A percentile compares a stretch with the other conserved stretches of the same genome.
phyloP scores from a whole-genome alignment of 2,888 invertebrate species.

The Tipula confusa region DNA sequence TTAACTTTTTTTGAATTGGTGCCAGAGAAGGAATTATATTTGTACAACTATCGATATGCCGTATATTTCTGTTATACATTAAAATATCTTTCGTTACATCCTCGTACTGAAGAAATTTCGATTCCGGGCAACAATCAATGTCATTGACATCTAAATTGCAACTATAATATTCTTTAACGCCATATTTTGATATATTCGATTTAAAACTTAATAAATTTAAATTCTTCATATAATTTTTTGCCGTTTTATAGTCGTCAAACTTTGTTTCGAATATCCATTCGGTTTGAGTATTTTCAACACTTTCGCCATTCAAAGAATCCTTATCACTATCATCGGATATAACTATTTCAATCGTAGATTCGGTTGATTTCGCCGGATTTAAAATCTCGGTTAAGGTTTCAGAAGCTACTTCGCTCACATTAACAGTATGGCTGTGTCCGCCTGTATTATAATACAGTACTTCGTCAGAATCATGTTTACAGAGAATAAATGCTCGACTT shows the following conservation, averaged over 20 bases:
- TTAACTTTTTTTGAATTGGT: background rate
- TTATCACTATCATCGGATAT: background rate
- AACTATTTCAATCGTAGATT: background rate
- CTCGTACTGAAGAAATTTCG: too few species aligned
- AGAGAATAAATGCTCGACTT: background rate
- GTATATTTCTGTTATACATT: background rate
- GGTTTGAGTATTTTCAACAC: background rate
- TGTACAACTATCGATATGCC: background rate
- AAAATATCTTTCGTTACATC: too few species aligned
- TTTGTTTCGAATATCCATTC: background rate
- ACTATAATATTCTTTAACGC: background rate
- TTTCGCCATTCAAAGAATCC: background rate
- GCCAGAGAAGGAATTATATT: background rate
- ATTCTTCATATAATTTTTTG: background rate
- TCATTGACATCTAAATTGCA: background rate
- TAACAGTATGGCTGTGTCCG: background rate
- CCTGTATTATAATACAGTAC: background rate
- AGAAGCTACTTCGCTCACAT: background rate
- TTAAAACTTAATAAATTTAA: background rate
- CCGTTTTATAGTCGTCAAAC: background rate
- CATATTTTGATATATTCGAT: background rate
- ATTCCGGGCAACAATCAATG: too few species aligned
- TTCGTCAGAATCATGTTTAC: background rate
- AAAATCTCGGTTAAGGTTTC: background rate
- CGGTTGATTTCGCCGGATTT: background rate